Evolutionary conservation across 2,797 vertebrate genomes (phyloP).

Genomic region (Gambelia wislizenii): DNA sequence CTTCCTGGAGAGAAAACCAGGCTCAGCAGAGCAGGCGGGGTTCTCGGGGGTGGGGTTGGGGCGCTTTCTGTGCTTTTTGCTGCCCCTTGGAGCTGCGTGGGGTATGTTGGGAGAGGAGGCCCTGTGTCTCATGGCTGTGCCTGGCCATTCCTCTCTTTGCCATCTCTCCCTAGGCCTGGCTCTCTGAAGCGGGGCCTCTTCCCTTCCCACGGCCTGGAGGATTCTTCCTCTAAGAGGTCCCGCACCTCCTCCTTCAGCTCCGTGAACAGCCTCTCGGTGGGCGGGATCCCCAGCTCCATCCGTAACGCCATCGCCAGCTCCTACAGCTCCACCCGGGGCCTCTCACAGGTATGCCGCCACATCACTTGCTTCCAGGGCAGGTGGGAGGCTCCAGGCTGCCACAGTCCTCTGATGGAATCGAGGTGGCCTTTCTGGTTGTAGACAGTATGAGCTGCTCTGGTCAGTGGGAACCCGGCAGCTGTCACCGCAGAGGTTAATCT

Average conservation of each 20-base stretch:
- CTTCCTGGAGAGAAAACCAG: not conserved
- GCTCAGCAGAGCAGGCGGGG: no score
- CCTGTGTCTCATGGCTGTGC: no score
- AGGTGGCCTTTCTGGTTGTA: no score
- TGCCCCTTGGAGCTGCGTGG: no score
- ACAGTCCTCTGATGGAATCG: no score
- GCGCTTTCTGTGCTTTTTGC: not conserved
- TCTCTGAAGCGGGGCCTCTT: slow-evolving; percentile 88
- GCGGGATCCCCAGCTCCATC: slow-evolving; percentile 83
- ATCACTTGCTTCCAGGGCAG: not conserved
- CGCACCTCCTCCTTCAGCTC: slow-evolving; percentile 93
- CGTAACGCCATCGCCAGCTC: slow-evolving; percentile 95
- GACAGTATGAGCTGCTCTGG: not conserved
- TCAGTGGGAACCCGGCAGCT: no score
- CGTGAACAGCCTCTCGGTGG: slow-evolving; percentile 69
- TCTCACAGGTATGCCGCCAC: slow-evolving; percentile 81
- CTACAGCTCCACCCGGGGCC: slow-evolving; percentile 89
- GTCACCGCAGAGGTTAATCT: not conserved
- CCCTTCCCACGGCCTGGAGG: slow-evolving; percentile 80
- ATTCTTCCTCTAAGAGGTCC: slow-evolving; percentile 87
- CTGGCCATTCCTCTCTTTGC: no score
- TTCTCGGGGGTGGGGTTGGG: not conserved
- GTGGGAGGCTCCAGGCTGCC: not conserved
- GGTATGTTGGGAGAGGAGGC: no score
- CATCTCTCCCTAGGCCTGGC: slow-evolving; percentile 81